These are phyloP conservation scores for Ephydatia muelleri DNA, from an alignment of 37 sponge, comb jelly and placozoan species.

Conservation along the genomic window DNA sequence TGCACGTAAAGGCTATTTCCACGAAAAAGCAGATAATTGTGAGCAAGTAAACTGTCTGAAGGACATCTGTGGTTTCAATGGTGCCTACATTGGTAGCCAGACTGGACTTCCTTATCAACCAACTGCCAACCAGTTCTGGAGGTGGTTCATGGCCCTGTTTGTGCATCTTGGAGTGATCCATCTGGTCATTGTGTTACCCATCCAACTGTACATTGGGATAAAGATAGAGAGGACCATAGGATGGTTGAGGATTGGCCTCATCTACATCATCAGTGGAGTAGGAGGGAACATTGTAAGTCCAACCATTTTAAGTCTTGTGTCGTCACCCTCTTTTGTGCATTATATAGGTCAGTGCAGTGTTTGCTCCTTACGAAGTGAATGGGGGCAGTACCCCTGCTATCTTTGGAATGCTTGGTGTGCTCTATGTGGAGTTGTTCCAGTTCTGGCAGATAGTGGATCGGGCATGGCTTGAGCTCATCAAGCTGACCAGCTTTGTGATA, in stretches of 20 bases:
- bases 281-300: slow-evolving; percentile 89
- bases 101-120: slow-evolving; percentile 21
- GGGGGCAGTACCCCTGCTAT: slow-evolving; percentile 83
- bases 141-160: slow-evolving; percentile 79
- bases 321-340: neutral
- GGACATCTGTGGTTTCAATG: slow-evolving; percentile 87
- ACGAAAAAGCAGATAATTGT: slow-evolving; percentile 59
- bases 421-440: slow-evolving; percentile 91
- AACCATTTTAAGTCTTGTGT: neutral
- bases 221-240: slow-evolving; percentile 96
- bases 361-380: slow-evolving; percentile 89
- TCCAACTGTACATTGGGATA: slow-evolving; percentile 86
- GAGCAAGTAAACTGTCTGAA: slow-evolving; percentile 83
- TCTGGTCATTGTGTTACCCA: slow-evolving; percentile 50
- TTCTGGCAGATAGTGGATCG: slow-evolving; percentile 86
- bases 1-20: slow-evolving; percentile 65
- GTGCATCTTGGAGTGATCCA: slow-evolving; percentile 91
- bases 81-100: slow-evolving; percentile 26
- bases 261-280: slow-evolving; percentile 89
- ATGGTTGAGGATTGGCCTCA: slow-evolving; percentile 83
- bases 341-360: slow-evolving; percentile 76
- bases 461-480: slow-evolving; percentile 79
- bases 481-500: slow-evolving; percentile 61
- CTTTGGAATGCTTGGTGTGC: slow-evolving; percentile 90
- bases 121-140: slow-evolving; percentile 84